Percentiles rank a stretch among this genome's conserved stretches.
Conservation (phyloP, 2,113 vertebrate genomes). For the Phalacrocorax aristotelis region DNA sequence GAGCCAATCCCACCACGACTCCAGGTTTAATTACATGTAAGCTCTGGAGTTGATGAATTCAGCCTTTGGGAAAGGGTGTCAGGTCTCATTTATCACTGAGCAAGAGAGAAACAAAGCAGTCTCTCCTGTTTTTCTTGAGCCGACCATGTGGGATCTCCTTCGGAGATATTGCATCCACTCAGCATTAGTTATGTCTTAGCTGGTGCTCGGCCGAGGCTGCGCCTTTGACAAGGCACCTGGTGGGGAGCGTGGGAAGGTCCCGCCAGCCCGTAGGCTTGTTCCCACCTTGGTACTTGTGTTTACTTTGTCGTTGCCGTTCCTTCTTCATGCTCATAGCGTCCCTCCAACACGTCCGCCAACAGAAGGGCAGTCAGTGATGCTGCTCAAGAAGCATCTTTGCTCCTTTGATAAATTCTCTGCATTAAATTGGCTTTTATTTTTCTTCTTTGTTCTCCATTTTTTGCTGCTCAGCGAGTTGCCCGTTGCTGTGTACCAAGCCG, state of each 20-base stretch:
- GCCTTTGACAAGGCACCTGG: background rate
- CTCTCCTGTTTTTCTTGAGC: background rate
- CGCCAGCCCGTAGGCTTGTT: background rate
- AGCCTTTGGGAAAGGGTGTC: background rate
- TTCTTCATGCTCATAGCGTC: background rate
- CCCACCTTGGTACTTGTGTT: background rate
- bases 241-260: background rate
- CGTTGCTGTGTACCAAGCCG: background rate
- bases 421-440: slow-evolving; percentile 37
- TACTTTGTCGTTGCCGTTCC: background rate
- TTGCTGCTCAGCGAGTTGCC: background rate
- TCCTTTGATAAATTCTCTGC: background rate
- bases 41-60: background rate
- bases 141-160: background rate
- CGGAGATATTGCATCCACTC: background rate
- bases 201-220: background rate
- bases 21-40: background rate
- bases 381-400: background rate
- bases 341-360: background rate
- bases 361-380: background rate
- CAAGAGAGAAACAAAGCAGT: background rate
- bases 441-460: background rate
- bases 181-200: background rate
- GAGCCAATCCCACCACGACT: background rate
- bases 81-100: background rate